phyloP scores from a whole-genome alignment of 2,797 vertebrate genomes.

The Clarias laeviceps region DNA sequence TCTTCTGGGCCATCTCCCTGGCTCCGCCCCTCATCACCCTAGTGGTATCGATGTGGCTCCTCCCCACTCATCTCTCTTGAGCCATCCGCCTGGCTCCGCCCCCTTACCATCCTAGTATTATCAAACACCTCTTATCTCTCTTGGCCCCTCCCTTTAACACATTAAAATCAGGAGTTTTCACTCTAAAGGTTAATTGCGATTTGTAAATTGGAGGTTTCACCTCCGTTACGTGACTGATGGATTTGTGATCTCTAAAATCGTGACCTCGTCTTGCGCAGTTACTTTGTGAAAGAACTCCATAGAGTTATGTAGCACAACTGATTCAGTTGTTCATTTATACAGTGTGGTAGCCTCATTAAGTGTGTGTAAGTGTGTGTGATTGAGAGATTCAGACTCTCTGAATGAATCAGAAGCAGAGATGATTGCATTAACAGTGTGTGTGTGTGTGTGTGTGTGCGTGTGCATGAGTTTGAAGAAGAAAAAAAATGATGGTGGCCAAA shows the following conservation, averaged over 20 bases:
- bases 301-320: constrained; percentile 18
- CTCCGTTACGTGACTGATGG: not conserved
- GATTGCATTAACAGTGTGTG: not conserved
- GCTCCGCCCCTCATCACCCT: not conserved
- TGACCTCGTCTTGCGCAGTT: not conserved
- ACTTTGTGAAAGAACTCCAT: not conserved
- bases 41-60: not conserved
- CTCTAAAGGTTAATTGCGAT: not conserved
- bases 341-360: not conserved
- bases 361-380: constrained; percentile 2
- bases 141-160: not conserved
- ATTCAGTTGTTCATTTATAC: constrained; percentile 10
- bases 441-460: not conserved
- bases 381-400: not conserved
- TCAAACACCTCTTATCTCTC: not conserved
- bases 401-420: not conserved
- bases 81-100: not conserved
- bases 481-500: constrained; percentile 33
- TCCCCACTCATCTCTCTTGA: too few species aligned
- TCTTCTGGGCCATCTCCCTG: not conserved
- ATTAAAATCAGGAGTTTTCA: not conserved
- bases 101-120: too few species aligned
- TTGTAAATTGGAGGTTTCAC: not conserved
- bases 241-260: not conserved
- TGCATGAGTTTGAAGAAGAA: not conserved